Evolutionary conservation across 2,797 vertebrate genomes (phyloP).

Genomic region (Todus mexicanus): DNA sequence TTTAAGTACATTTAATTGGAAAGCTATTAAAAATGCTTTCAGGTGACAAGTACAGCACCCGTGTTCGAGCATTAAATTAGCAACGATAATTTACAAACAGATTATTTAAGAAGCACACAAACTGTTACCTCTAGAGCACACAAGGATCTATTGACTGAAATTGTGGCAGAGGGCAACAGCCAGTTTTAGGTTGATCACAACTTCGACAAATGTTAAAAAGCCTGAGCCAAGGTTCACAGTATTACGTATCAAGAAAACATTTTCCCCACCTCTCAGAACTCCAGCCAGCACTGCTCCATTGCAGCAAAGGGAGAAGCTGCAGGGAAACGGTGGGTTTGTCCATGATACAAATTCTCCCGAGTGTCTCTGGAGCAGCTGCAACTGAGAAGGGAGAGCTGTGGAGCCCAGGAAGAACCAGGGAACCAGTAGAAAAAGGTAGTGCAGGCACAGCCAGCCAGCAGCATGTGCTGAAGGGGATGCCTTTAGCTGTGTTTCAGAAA

Average conservation of each 20-base stretch:
- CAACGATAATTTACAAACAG: not conserved
- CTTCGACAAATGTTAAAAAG: not conserved
- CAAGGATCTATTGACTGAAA: not conserved
- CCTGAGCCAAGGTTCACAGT: not conserved
- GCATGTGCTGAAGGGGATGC: not conserved
- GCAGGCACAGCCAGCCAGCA: not conserved
- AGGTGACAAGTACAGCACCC: not conserved
- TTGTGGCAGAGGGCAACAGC: not conserved
- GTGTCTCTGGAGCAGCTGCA: not conserved
- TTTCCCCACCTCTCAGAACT: not conserved
- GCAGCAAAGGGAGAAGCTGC: not conserved
- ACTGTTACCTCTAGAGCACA: not conserved
- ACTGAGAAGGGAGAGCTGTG: not conserved
- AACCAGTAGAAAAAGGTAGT: not conserved
- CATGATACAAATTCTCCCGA: not conserved
- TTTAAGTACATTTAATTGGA: not conserved
- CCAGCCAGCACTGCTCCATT: not conserved
- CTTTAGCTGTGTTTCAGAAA: not conserved
- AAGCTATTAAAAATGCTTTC: not conserved
- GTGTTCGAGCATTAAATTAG: not conserved
- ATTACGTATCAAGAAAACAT: not conserved
- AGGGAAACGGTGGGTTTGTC: not conserved
- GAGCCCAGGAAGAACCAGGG: not conserved
- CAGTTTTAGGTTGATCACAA: not conserved
- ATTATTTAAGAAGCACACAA: not conserved